These are phyloP conservation scores for Crambe crambe DNA, from an alignment of 37 sponge, comb jelly and placozoan genomes.

Conservation along the genomic window DNA sequence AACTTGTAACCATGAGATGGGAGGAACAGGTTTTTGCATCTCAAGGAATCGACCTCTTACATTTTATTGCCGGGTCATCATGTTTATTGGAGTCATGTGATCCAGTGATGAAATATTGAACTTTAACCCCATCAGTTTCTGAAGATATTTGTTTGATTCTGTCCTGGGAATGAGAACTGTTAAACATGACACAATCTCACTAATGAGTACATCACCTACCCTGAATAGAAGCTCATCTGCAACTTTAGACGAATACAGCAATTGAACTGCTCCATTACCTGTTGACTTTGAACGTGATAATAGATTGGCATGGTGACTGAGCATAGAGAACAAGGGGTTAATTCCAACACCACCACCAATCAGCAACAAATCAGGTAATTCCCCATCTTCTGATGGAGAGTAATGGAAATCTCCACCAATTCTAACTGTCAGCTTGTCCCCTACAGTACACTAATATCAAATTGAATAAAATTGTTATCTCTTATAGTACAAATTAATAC, in stretches of 20 bases:
- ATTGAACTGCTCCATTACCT: constrained; percentile 30
- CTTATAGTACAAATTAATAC: neutral
- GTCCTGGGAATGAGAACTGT: neutral
- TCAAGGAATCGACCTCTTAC: neutral
- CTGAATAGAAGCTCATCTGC: constrained; percentile 66
- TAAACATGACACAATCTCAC: neutral
- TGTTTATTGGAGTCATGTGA: neutral
- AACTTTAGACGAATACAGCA: constrained; percentile 63
- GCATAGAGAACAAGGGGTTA: constrained; percentile 82
- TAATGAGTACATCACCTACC: constrained; percentile 26
- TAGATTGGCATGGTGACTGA: constrained; percentile 49
- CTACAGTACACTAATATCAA: constrained; percentile 24
- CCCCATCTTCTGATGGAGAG: constrained; percentile 23
- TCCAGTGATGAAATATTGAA: constrained; percentile 62
- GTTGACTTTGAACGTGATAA: neutral
- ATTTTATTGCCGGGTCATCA: neutral
- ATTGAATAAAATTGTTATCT: too few relatives aligned
- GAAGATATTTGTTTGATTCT: constrained; percentile 31
- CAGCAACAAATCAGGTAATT: constrained; percentile 40
- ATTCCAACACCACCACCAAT: constrained; percentile 88
- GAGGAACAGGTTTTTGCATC: neutral
- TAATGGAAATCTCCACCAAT: constrained; percentile 80
- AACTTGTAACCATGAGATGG: neutral
- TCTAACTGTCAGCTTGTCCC: constrained; percentile 45
- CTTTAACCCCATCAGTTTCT: constrained; percentile 4